These are phyloP conservation scores for Apotomis turbidana DNA, from an alignment of 2,888 invertebrate species.

Conservation along the genomic window DNA sequence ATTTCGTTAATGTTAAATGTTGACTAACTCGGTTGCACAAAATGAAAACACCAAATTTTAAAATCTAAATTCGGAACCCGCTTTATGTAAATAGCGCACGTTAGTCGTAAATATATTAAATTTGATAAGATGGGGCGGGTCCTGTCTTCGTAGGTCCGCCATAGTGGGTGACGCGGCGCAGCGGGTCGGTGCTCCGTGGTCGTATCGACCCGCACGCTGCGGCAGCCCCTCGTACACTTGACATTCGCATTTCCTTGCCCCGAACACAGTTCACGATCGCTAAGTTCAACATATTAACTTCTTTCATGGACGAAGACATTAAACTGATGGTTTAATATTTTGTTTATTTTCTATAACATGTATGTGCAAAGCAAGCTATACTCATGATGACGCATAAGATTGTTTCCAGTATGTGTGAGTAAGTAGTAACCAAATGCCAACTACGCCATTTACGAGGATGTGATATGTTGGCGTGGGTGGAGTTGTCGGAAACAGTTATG, in stretches of 20 bases:
- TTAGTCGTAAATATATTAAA: not conserved
- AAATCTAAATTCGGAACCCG: not conserved
- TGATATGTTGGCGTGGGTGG: slow-evolving; percentile 25
- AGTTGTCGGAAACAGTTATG: slow-evolving; percentile 28
- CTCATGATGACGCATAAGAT: not conserved
- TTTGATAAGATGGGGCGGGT: slow-evolving; percentile 33
- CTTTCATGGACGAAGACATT: not conserved
- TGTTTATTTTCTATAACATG: not conserved
- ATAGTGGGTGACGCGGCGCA: slow-evolving; percentile 27
- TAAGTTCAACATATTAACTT: slow-evolving; percentile 4
- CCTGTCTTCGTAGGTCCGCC: slow-evolving; percentile 11
- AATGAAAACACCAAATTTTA: too few species aligned
- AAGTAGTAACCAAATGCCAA: not conserved
- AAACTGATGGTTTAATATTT: not conserved
- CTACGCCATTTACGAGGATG: slow-evolving; percentile 13
- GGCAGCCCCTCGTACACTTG: slow-evolving; percentile 67
- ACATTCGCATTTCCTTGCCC: slow-evolving; percentile 63
- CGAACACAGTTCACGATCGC: slow-evolving; percentile 48
- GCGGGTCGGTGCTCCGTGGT: slow-evolving; percentile 43
- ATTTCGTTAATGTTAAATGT: too few species aligned
- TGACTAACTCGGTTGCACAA: too few species aligned
- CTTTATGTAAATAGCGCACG: not conserved
- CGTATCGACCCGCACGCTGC: slow-evolving; percentile 58
- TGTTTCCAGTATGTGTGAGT: not conserved
- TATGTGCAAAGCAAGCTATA: not conserved